These are phyloP conservation scores for Dryadula phaetusa DNA, from an alignment of 2,888 invertebrate species.

Conservation along the genomic window DNA sequence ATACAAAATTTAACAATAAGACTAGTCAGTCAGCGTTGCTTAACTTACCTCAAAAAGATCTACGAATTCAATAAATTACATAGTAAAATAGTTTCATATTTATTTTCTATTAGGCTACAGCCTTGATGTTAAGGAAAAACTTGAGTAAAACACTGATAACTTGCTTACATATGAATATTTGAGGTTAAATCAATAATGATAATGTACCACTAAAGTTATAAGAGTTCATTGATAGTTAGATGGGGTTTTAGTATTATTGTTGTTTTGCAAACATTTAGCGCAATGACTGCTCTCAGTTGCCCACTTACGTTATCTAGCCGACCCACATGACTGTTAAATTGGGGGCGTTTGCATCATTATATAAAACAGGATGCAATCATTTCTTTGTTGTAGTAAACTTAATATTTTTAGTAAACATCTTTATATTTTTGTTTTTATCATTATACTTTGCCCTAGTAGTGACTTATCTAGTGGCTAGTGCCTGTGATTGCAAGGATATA, in stretches of 20 bases:
- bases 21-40: too few species aligned
- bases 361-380: not conserved
- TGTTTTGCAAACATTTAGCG: slow-evolving; percentile 39
- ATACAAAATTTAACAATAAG: too few species aligned
- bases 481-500: too few species aligned
- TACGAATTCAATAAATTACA: not conserved
- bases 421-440: not conserved
- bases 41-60: too few species aligned
- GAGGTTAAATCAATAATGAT: slow-evolving; percentile 21
- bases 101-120: not conserved
- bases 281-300: slow-evolving; percentile 20
- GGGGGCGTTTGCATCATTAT: slow-evolving; percentile 23
- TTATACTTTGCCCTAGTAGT: not conserved
- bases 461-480: not conserved
- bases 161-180: not conserved
- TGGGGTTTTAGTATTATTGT: slow-evolving; percentile 29
- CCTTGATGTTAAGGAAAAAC: not conserved
- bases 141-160: not conserved
- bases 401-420: too few species aligned
- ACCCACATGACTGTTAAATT: slow-evolving; percentile 22
- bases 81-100: not conserved
- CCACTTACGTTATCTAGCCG: slow-evolving; percentile 26
- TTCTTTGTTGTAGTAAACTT: slow-evolving; percentile 8
- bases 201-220: slow-evolving; percentile 27
- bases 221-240: slow-evolving; percentile 40